phyloP scores from a whole-genome alignment of 2,113 vertebrate species.

The Hippocampus comes region DNA sequence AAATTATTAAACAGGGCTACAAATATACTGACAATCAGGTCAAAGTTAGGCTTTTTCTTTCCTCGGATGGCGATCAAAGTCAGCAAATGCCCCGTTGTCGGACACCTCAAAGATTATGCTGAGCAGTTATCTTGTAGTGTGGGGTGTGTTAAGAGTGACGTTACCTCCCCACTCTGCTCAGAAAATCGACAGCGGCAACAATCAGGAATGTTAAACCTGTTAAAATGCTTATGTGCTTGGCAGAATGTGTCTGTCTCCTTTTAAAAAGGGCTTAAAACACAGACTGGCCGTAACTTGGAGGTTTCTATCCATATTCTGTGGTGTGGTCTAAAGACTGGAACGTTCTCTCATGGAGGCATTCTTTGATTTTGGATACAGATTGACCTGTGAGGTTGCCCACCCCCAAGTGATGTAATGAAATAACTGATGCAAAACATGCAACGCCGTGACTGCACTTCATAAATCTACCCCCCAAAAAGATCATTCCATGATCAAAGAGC shows the following conservation, averaged over 20 bases:
- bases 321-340: slow-evolving; percentile 33
- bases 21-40: too few species aligned
- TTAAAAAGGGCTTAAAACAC: not conserved
- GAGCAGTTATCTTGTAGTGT: too few species aligned
- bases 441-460: not conserved
- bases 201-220: not conserved
- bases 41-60: too few species aligned
- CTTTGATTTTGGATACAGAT: slow-evolving; percentile 20
- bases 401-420: slow-evolving; percentile 14
- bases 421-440: slow-evolving; percentile 17
- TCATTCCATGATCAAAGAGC: slow-evolving; percentile 19
- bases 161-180: not conserved
- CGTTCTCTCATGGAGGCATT: slow-evolving; percentile 26
- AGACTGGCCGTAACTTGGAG: slow-evolving; percentile 44
- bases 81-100: too few species aligned
- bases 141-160: not conserved
- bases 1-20: too few species aligned
- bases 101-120: not conserved
- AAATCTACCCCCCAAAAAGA: slow-evolving; percentile 2
- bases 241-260: not conserved
- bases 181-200: not conserved
- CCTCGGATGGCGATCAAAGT: too few species aligned
- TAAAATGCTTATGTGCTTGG: not conserved
- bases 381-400: slow-evolving; percentile 12
- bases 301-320: slow-evolving; percentile 37